Evolutionary conservation across 1,140 invertebrate genomes (phyloP).

Genomic region (Leptinotarsa undecemlineata): DNA sequence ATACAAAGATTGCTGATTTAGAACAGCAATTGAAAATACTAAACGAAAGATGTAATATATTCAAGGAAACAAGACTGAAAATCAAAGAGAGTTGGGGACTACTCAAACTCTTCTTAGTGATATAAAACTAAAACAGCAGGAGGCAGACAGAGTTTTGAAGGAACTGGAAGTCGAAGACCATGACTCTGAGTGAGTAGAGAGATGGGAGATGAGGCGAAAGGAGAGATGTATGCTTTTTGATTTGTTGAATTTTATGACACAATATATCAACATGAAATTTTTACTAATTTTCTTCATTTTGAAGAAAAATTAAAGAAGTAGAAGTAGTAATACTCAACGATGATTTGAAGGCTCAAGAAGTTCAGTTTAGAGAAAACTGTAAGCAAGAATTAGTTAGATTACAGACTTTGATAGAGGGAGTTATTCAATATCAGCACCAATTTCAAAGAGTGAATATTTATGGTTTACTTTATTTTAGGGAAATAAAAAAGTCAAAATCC

Average conservation of each 20-base stretch:
- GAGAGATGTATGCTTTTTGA: no score
- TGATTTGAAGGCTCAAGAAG: slow-evolving; percentile 73
- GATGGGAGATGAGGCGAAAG: background rate
- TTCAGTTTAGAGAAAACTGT: slow-evolving; percentile 76
- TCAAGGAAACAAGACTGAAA: slow-evolving; percentile 55
- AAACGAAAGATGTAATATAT: slow-evolving; percentile 55
- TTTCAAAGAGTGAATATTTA: background rate
- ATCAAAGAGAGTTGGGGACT: slow-evolving; percentile 51
- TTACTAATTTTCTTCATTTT: no score
- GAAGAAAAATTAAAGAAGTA: slow-evolving; percentile 61
- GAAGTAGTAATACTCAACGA: slow-evolving; percentile 74
- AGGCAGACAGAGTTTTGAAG: slow-evolving; percentile 43
- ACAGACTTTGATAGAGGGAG: slow-evolving; percentile 63
- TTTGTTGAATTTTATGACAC: no score
- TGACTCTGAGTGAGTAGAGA: slow-evolving; percentile 56
- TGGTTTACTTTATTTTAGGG: slow-evolving; percentile 50
- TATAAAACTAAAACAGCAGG: slow-evolving; percentile 37
- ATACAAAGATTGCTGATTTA: slow-evolving; percentile 59
- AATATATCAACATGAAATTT: no score
- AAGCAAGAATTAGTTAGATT: slow-evolving; percentile 66
- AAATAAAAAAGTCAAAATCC: slow-evolving; percentile 55
- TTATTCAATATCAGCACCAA: slow-evolving; percentile 9
- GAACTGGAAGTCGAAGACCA: slow-evolving; percentile 58
- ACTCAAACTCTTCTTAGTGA: slow-evolving; percentile 33
- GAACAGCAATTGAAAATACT: slow-evolving; percentile 62